Conservation (phyloP, 1,140 invertebrate species). For the Pseudomyrmex dendroicus region DNA sequence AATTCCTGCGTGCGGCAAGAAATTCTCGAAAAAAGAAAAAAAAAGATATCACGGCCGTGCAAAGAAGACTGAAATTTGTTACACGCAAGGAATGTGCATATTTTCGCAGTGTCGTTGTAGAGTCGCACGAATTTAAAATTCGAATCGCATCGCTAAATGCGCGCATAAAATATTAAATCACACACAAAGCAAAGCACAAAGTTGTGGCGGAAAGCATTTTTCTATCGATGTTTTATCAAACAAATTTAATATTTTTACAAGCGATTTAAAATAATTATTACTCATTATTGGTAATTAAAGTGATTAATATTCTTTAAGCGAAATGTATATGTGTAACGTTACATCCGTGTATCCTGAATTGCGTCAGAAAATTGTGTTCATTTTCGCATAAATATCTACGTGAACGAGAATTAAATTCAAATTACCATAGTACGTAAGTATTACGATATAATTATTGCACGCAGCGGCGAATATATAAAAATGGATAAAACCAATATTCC, state of each 20-base stretch:
- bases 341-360: too few relatives aligned
- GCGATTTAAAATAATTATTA: background rate
- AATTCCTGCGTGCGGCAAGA: conserved; percentile 63
- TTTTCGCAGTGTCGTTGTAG: background rate
- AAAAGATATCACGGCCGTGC: conserved; percentile 10
- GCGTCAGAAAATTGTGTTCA: too few relatives aligned
- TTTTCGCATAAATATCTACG: background rate
- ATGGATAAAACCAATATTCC: background rate
- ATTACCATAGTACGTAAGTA: background rate
- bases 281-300: background rate
- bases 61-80: conserved; percentile 48
- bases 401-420: background rate
- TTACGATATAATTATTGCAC: conserved; percentile 24
- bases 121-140: conserved; percentile 6
- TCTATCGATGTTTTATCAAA: too few relatives aligned
- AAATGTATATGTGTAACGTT: too few relatives aligned
- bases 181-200: too few relatives aligned
- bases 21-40: conserved; percentile 54
- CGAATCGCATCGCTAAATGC: background rate
- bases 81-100: conserved; percentile 43
- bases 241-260: too few relatives aligned
- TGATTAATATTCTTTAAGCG: background rate
- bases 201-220: too few relatives aligned
- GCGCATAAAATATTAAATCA: too few relatives aligned
- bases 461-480: background rate